A percentile compares a stretch with the other conserved stretches of the same genome.
Conservation (phyloP, 2,797 vertebrate species). For the Clamator glandarius region DNA sequence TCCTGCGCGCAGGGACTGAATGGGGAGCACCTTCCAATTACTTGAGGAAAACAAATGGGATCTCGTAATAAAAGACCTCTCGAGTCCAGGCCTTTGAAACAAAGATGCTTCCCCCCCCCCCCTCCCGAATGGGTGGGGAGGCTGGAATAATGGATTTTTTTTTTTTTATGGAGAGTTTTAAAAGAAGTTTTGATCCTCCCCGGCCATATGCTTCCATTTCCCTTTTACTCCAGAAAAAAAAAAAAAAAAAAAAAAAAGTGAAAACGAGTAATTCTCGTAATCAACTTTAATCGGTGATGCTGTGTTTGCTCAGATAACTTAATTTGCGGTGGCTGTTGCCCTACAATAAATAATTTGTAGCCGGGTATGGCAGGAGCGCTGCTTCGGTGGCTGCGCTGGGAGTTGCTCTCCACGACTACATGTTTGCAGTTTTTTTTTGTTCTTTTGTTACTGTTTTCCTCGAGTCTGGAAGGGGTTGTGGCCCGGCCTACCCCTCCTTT, state of each 20-base stretch:
- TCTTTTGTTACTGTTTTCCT: conserved; percentile 4
- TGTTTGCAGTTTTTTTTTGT: background rate
- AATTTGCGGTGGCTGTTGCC: conserved; percentile 8
- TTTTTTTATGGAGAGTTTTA: background rate
- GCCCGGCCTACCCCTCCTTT: conserved; percentile 67
- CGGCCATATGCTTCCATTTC: background rate
- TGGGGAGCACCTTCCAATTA: conserved; percentile 67
- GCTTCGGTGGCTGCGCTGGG: background rate
- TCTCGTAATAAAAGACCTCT: conserved; percentile 54
- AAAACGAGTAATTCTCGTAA: conserved; percentile 36
- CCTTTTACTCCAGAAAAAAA: background rate
- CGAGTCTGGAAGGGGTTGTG: conserved; percentile 38
- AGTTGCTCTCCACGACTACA: conserved; percentile 3
- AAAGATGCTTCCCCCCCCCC: conserved; percentile 27
- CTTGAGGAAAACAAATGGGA: conserved; percentile 65
- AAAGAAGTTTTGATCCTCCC: conserved; percentile 31
- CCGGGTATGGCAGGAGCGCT: background rate
- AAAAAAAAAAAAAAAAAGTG: conserved; percentile 56
- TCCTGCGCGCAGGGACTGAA: conserved; percentile 33
- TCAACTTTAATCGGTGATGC: conserved; percentile 33
- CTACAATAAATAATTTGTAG: conserved; percentile 15
- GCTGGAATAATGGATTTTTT: conserved; percentile 50
- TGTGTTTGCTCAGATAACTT: conserved; percentile 24
- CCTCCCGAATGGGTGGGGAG: conserved; percentile 16
- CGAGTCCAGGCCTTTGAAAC: conserved; percentile 49